These are phyloP conservation scores for Elysia chlorotica DNA, from an alignment of 1,140 invertebrate species.

Conservation along the genomic window DNA sequence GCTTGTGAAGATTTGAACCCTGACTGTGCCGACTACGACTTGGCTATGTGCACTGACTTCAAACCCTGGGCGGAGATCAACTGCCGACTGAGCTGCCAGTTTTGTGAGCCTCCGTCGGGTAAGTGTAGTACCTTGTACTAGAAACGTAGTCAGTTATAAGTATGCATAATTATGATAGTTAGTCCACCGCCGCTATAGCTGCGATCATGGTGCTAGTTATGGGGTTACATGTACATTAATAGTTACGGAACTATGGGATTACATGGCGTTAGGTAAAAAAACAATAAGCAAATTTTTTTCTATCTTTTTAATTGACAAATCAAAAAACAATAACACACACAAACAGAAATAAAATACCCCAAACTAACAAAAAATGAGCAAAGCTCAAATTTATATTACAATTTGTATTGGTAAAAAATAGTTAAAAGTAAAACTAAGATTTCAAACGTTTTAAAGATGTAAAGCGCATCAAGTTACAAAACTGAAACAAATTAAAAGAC, in stretches of 20 bases:
- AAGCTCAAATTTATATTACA: neutral
- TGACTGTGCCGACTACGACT: conserved; percentile 11
- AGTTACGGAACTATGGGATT: neutral
- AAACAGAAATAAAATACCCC: neutral
- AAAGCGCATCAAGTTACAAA: too few species aligned
- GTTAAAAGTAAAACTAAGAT: too few species aligned
- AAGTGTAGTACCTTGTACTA: neutral
- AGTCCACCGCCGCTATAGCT: too few species aligned
- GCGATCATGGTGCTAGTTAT: neutral
- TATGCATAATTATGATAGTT: neutral
- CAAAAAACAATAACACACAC: neutral
- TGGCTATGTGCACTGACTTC: conserved; percentile 10
- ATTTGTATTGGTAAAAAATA: neutral
- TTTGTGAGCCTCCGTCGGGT: conserved; percentile 10
- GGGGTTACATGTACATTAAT: neutral
- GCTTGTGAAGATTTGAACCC: neutral
- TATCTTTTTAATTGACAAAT: too few species aligned
- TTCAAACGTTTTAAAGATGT: too few species aligned
- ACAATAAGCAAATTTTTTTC: too few species aligned
- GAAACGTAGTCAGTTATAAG: too few species aligned
- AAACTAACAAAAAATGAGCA: neutral
- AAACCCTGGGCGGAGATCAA: conserved; percentile 5
- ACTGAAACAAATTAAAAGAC: too few species aligned
- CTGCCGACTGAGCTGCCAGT: conserved; percentile 7
- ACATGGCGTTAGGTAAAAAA: too few species aligned